Evolutionary conservation across 2,888 invertebrate genomes (phyloP), one percentile per base, ranked within the genome.

Genomic region (Pachydiplax longipennis): DNA sequence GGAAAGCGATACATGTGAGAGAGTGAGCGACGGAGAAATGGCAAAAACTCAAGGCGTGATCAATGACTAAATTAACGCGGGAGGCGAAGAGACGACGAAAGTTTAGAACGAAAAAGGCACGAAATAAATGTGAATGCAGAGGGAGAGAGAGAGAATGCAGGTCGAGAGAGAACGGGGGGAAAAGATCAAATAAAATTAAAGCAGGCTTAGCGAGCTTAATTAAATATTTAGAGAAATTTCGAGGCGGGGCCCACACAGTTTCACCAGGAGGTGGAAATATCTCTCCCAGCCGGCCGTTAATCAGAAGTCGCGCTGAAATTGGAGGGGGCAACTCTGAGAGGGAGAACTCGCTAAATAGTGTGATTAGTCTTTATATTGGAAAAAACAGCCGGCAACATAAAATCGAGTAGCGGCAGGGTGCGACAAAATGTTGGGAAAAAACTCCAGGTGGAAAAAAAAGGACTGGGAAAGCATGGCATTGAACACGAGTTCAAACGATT

Each of bases 201-300:
- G 87, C 87, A 6, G 61, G 87, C 87, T 87, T 61, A 61, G 65
- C 87, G 65, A 58, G 87, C 61, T 87, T 87, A 87, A 87, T 87
- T 87, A 87, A 87, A 87, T 87, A 87, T 87, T 87, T 61, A 87
- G 87, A 87, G 87, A 87, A 87, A 87, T 87, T 87, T 61, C 61
- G 37, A 87, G 61, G 58, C 53, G 58, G 44, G 61, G 40, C 61
- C 87, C 87, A 61, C 61, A 25, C 25, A 73, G 73, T 87, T 87
- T 87, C 37, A 61, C 61, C 31, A 61, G 37, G 37, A 37, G 37
- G 35, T 37, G 61, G 61, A 87, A 87, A 87, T 87, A 87, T 35
- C 87, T 22, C 58, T 35, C 87, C n/a, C 65, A 61, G 35, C 37
- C 37, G 87, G 61, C 53, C 87, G 87, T 87, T 87, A 87, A 87